A percentile compares a stretch with the other conserved stretches of the same genome.
Evolutionary conservation across 2,797 vertebrate genomes (phyloP).

Genomic region (Trachops cirrhosus): DNA sequence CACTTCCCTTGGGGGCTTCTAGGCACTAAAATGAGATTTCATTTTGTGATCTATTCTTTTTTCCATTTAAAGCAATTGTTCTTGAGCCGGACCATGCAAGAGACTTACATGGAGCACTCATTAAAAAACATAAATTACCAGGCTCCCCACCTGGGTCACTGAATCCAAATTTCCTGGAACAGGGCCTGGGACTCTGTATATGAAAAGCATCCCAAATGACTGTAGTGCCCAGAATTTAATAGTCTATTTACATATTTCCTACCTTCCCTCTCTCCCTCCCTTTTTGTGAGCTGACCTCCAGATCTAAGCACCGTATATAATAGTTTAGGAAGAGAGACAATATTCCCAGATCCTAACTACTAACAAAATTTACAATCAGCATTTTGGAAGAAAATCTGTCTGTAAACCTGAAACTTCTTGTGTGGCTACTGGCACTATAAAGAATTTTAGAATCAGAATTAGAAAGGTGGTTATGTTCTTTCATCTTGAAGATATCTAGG

Average conservation of each 20-base stretch:
- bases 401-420: neutral
- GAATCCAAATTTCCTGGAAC: slow-evolving; percentile 14
- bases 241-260: neutral
- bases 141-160: neutral
- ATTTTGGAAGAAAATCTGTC: neutral
- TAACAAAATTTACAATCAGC: neutral
- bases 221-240: neutral
- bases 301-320: neutral
- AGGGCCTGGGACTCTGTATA: neutral
- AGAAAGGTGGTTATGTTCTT: neutral
- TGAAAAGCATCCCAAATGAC: neutral
- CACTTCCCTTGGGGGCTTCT: neutral
- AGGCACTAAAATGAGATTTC: slow-evolving; percentile 2
- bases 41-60: neutral
- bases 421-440: neutral
- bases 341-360: neutral
- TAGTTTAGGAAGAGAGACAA: neutral
- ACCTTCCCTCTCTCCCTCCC: neutral
- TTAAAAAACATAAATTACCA: neutral
- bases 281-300: neutral
- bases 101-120: neutral
- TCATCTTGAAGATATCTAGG: neutral
- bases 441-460: neutral
- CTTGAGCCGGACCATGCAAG: neutral
- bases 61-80: neutral